Conservation (phyloP, 2,888 invertebrate genomes). For the Kryphioiulus occultus region DNA sequence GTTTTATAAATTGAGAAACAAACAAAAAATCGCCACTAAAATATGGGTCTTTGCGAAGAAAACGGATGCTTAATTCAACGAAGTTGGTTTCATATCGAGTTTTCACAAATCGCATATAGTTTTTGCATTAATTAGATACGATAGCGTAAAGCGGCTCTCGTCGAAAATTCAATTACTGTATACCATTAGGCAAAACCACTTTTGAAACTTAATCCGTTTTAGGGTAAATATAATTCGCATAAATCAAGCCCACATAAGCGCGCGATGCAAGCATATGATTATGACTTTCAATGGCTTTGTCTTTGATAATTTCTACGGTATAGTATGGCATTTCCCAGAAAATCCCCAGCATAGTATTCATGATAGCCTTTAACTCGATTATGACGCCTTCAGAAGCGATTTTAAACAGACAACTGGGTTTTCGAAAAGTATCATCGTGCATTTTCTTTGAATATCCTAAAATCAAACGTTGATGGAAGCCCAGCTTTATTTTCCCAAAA, state of each 20-base stretch:
- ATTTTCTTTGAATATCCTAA: no score
- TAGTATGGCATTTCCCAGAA: not conserved
- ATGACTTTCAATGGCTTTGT: not conserved
- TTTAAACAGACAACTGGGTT: no score
- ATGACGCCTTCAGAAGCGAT: not conserved
- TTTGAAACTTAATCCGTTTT: not conserved
- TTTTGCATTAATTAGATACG: not conserved
- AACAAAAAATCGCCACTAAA: no score
- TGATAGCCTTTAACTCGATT: not conserved
- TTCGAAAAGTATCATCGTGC: no score
- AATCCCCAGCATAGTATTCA: not conserved
- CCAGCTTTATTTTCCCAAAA: no score
- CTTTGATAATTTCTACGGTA: not conserved
- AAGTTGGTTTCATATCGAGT: not conserved
- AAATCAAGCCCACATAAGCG: slow-evolving; percentile 13
- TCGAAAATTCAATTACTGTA: not conserved
- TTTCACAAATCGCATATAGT: not conserved
- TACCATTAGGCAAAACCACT: not conserved
- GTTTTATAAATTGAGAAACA: not conserved
- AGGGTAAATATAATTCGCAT: not conserved
- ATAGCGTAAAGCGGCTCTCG: not conserved
- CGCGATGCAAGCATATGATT: not conserved
- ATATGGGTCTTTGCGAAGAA: no score
- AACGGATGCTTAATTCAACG: not conserved
- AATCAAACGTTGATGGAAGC: no score